A percentile compares a stretch with the other conserved stretches of the same genome.
phyloP scores from a whole-genome alignment of 2,113 vertebrate species.

The Platycercus adscitus region DNA sequence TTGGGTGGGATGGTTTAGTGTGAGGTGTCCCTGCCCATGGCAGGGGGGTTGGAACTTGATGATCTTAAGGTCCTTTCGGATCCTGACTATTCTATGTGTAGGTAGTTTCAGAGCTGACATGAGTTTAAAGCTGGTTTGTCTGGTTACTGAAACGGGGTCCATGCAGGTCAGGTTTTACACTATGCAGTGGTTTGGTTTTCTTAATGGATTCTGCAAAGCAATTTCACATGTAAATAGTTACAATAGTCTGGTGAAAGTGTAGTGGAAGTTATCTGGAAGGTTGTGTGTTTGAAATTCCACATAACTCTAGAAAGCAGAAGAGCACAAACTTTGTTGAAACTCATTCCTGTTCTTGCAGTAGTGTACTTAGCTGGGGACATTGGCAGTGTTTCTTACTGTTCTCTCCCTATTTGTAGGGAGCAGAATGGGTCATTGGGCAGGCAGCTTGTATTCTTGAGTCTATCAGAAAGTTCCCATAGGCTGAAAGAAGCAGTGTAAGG shows the following conservation, averaged over 20 bases:
- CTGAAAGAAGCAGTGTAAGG: not conserved
- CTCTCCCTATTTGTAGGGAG: not conserved
- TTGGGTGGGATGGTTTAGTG: too few species aligned
- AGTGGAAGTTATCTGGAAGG: not conserved
- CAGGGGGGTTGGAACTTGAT: too few species aligned
- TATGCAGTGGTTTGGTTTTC: not conserved
- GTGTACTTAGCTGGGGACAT: not conserved
- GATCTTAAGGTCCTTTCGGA: too few species aligned
- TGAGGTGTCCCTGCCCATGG: too few species aligned
- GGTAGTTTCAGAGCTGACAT: not conserved
- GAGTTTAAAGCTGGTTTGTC: not conserved
- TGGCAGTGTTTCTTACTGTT: fast-evolving
- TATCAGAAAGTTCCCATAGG: not conserved
- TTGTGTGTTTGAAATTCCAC: not conserved
- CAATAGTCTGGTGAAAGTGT: not conserved
- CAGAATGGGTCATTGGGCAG: not conserved
- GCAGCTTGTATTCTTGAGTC: not conserved
- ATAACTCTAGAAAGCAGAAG: not conserved
- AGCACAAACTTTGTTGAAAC: not conserved
- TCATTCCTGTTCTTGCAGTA: not conserved
- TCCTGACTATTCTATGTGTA: too few species aligned
- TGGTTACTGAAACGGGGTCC: not conserved
- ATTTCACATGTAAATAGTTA: not conserved
- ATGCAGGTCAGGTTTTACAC: not conserved
- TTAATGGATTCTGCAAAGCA: not conserved